These are phyloP conservation scores for Dryadula phaetusa DNA, from an alignment of 2,888 invertebrate genomes.

Conservation along the genomic window DNA sequence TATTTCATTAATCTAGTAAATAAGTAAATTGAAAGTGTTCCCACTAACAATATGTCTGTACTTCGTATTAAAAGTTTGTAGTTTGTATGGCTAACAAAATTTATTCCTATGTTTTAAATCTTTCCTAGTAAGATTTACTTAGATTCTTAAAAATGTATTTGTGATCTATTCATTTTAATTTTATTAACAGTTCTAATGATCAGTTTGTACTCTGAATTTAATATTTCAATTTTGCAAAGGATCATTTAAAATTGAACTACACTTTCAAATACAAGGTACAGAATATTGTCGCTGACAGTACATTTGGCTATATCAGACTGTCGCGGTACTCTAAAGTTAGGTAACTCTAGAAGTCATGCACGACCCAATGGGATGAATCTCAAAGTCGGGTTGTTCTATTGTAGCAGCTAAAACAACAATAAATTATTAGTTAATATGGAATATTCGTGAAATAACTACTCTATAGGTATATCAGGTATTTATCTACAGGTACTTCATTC, in stretches of 20 bases:
- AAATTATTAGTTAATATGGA: slow-evolving; percentile 56
- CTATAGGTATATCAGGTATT: slow-evolving; percentile 11
- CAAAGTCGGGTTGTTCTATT: slow-evolving; percentile 92
- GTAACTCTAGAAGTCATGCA: slow-evolving; percentile 63
- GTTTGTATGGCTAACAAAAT: neutral
- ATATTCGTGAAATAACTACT: slow-evolving; percentile 31
- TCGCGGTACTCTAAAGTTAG: slow-evolving; percentile 56
- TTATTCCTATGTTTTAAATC: neutral
- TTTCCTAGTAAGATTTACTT: neutral
- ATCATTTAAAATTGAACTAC: neutral
- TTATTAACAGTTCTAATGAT: neutral
- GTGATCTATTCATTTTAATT: neutral
- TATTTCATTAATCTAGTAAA: slow-evolving; percentile 45
- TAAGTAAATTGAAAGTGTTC: slow-evolving; percentile 48
- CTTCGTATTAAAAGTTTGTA: slow-evolving; percentile 48
- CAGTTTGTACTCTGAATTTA: slow-evolving; percentile 2
- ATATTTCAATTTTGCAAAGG: slow-evolving; percentile 12
- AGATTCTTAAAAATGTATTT: neutral
- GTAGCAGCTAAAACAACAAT: slow-evolving; percentile 89
- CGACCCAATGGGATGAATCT: slow-evolving; percentile 73
- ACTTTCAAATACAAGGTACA: slow-evolving; percentile 45
- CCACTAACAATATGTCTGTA: slow-evolving; percentile 47
- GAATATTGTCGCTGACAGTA: slow-evolving; percentile 46
- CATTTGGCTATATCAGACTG: slow-evolving; percentile 59
- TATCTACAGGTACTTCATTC: slow-evolving; percentile 19